These are phyloP conservation scores for Willisornis vidua DNA, from an alignment of 2,113 vertebrate genomes.

Conservation along the genomic window DNA sequence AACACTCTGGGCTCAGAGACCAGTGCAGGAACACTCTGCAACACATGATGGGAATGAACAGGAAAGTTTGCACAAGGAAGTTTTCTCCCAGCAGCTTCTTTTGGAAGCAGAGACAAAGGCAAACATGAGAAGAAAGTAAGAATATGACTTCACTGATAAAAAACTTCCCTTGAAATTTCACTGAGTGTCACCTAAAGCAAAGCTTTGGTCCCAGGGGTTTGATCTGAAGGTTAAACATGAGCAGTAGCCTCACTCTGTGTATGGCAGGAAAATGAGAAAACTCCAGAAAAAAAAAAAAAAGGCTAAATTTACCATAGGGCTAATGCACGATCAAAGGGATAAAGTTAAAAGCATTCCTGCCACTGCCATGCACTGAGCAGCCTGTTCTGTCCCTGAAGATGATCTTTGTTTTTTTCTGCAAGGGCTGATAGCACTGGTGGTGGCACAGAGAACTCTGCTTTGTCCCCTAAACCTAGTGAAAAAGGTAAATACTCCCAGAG, in stretches of 20 bases:
- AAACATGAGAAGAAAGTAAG: not conserved
- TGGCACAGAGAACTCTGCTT: not conserved
- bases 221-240: not conserved
- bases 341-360: not conserved
- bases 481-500: not conserved
- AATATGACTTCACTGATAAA: not conserved
- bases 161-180: not conserved
- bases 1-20: not conserved
- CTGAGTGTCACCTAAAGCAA: not conserved
- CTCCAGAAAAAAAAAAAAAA: not conserved
- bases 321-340: not conserved
- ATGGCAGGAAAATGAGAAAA: not conserved
- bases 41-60: not conserved
- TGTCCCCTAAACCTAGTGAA: not conserved
- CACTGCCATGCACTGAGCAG: not conserved
- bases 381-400: not conserved
- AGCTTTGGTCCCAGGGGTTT: not conserved
- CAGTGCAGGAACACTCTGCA: not conserved
- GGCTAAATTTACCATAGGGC: not conserved
- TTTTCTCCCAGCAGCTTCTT: not conserved
- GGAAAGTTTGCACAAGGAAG: not conserved
- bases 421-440: not conserved
- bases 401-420: fast-evolving
- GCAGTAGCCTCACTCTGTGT: not conserved
- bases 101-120: not conserved